Percentiles rank a stretch among this genome's conserved stretches.
Conservation (phyloP, 2,797 vertebrate genomes). For the Squalus acanthias region DNA sequence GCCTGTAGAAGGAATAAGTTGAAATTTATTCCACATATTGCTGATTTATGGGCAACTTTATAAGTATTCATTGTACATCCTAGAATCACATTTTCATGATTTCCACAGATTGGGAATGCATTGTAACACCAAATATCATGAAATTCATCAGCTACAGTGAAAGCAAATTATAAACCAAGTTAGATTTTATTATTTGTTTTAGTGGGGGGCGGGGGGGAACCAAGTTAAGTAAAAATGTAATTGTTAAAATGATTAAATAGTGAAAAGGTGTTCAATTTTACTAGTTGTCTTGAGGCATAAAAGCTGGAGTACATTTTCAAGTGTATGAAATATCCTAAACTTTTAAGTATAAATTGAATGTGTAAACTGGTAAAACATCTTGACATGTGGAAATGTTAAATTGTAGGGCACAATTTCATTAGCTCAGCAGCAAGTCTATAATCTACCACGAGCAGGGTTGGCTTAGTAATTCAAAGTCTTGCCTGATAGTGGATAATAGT, state of each 20-base stretch:
- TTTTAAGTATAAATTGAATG: too few relatives aligned
- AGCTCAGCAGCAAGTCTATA: background rate
- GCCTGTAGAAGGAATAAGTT: background rate
- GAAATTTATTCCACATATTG: background rate
- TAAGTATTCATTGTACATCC: background rate
- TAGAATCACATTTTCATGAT: background rate
- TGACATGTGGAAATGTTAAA: background rate
- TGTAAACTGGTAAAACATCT: background rate
- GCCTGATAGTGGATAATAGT: background rate
- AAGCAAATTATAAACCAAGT: background rate
- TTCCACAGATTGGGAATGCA: background rate
- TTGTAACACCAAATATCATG: background rate
- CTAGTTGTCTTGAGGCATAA: too few relatives aligned
- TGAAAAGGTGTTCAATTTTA: too few relatives aligned
- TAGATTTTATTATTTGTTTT: background rate
- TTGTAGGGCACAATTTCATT: background rate
- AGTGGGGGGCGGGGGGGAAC: background rate
- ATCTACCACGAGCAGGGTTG: background rate
- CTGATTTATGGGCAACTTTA: too few relatives aligned
- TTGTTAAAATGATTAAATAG: too few relatives aligned
- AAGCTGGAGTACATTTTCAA: too few relatives aligned
- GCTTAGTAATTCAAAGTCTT: background rate
- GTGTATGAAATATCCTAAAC: too few relatives aligned
- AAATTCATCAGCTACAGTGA: background rate
- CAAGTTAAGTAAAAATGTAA: too few relatives aligned